Evolutionary conservation across 35 echinoderm and acorn worm species (phyloP).

Genomic region (Ophiothrix spiculata): DNA sequence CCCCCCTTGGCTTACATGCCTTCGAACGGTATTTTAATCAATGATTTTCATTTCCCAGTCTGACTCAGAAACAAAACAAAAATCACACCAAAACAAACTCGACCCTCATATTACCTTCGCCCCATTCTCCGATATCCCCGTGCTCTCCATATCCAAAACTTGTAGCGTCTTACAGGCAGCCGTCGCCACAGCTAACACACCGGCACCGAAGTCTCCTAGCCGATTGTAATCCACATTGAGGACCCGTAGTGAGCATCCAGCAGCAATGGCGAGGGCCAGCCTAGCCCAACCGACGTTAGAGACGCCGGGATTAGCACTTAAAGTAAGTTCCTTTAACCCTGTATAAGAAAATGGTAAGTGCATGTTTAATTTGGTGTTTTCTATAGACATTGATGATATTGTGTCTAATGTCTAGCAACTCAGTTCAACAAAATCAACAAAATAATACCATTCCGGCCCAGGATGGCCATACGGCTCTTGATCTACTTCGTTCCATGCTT

Average conservation of each 20-base stretch:
- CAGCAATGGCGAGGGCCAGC: slow-evolving; percentile 31
- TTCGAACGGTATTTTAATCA: neutral
- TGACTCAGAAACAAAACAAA: neutral
- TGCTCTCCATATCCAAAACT: slow-evolving; percentile 42
- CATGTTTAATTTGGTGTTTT: neutral
- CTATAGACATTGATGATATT: too few species aligned
- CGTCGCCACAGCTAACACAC: slow-evolving; percentile 34
- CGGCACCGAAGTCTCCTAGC: slow-evolving; percentile 40
- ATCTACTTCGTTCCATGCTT: too few species aligned
- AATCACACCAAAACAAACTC: neutral
- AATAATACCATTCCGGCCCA: too few species aligned
- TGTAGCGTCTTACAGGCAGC: slow-evolving; percentile 33
- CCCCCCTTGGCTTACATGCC: neutral
- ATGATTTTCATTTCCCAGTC: neutral
- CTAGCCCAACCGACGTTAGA: slow-evolving; percentile 35
- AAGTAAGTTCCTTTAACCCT: slow-evolving; percentile 43
- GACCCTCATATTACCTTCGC: slow-evolving; percentile 24
- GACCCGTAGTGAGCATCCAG: neutral
- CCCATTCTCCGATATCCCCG: slow-evolving; percentile 38
- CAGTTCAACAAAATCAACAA: too few species aligned
- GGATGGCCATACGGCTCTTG: too few species aligned
- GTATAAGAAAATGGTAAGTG: neutral
- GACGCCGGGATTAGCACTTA: slow-evolving; percentile 42
- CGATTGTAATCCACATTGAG: slow-evolving; percentile 47
- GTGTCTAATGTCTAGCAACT: too few species aligned